Base-by-base conservation (phyloP, 2,888 invertebrate species). In the Brenthis ino region DNA sequence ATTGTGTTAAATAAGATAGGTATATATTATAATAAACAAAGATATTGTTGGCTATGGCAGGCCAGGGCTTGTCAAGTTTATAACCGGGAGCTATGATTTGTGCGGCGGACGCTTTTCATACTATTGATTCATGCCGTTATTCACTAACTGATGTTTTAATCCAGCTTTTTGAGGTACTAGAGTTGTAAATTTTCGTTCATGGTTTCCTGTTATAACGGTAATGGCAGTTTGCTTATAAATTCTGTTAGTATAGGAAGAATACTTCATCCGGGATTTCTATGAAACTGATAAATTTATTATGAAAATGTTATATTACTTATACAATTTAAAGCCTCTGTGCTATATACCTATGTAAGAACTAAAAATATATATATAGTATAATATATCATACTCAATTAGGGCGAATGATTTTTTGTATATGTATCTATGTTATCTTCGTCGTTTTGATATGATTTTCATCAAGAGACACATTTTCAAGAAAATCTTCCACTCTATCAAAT, bases 71-170 rank as follows among this genome's bases (percentile, higher is more conserved):
- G 69, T 65, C 69, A 57, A 58, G 56, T 57, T 16, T 63, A 57
- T 61, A 57, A 68, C 61, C 57, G 65, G 65, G 24, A 47, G 60
- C 69, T 63, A 65, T 70, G 69, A 67, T 70, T 70, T 70, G 64
- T 67, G 58, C 57, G 58, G 57, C 65, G 54, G 58, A 54, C 57
- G 69, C 58, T 43, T 66, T 70, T 70, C 69, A 67, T 58, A 53
- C 65, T 55, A 58, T 58, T 64, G 67, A 70, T 64, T 67, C 58
- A 67, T 70, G 67, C 48, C 50, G 58, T 24, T 70, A 66, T 66
- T 67, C 57, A 67, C 57, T 51, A 64, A 67, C 63, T 66, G 63
- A 50, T 53, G 55, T 63, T 67, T 70, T 57, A 70, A 65, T 63
- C 57, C 70, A 48, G 55, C 55, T 8, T 13, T 16, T 53, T 51